Percentiles rank a stretch among this genome's conserved stretches.
Evolutionary conservation across 2,888 invertebrate species (phyloP).

Genomic region (Notodonta dromedarius): DNA sequence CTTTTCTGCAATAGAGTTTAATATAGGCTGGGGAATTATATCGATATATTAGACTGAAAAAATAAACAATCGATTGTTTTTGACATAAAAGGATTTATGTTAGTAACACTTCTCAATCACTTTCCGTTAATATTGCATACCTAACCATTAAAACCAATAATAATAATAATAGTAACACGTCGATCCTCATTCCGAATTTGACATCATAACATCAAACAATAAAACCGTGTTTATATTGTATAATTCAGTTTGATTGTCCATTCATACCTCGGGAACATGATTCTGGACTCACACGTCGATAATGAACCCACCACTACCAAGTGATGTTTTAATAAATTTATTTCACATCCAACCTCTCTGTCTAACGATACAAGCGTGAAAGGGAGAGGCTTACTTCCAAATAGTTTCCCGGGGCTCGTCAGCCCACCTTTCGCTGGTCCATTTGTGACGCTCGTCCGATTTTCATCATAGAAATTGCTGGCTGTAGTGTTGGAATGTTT

Average conservation of each 20-base stretch:
- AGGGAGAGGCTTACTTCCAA: constrained; percentile 30
- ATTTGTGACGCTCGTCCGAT: constrained; percentile 71
- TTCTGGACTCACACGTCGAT: constrained; percentile 74
- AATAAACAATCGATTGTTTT: too few relatives aligned
- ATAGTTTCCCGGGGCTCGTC: constrained; percentile 48
- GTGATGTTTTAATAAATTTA: constrained; percentile 70
- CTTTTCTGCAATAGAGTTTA: too few relatives aligned
- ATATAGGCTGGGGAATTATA: too few relatives aligned
- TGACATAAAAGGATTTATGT: too few relatives aligned
- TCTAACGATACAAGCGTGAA: constrained; percentile 36
- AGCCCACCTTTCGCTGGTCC: constrained; percentile 46
- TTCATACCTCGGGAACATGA: constrained; percentile 58
- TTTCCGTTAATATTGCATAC: not conserved
- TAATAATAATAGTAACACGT: too few relatives aligned
- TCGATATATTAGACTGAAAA: too few relatives aligned
- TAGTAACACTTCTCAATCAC: not conserved
- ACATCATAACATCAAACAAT: constrained; percentile 42
- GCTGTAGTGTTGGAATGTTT: constrained; percentile 38
- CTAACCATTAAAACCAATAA: not conserved
- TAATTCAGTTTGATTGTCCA: constrained; percentile 69
- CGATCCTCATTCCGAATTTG: constrained; percentile 33
- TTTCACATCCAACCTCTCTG: constrained; percentile 45
- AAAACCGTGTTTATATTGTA: constrained; percentile 64
- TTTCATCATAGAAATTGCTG: constrained; percentile 60
- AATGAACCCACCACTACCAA: constrained; percentile 56